phyloP scores from a whole-genome alignment of 2,797 vertebrate species.

The Taeniopygia guttata region DNA sequence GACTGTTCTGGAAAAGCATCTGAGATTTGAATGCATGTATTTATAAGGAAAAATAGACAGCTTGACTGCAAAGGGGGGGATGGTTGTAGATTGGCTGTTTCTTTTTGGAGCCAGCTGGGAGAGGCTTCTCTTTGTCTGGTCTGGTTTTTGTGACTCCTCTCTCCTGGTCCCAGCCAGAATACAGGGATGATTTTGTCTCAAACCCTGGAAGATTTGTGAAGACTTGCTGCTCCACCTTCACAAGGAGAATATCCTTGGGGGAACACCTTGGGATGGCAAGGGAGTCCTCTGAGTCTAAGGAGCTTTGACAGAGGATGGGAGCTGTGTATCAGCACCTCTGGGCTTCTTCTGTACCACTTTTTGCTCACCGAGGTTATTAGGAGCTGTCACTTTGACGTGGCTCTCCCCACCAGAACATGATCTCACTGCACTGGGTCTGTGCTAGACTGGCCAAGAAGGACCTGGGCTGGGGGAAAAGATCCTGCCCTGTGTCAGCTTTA shows the following conservation, averaged over 20 bases:
- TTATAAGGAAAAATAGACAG: not conserved
- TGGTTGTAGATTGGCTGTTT: not conserved
- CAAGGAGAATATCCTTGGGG: not conserved
- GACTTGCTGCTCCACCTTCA: not conserved
- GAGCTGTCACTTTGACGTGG: accelerated
- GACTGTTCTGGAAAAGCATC: not conserved
- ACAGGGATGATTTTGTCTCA: not conserved
- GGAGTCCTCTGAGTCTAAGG: not conserved
- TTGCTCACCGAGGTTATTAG: not conserved
- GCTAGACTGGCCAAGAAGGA: not conserved
- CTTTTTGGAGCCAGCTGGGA: not conserved
- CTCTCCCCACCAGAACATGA: not conserved
- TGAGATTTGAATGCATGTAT: not conserved
- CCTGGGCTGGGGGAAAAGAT: not conserved
- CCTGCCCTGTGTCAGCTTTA: not conserved
- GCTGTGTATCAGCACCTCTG: not conserved
- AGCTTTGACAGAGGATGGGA: not conserved
- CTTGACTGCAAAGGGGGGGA: not conserved
- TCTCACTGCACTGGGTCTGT: not conserved
- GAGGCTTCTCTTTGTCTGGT: not conserved
- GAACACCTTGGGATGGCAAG: not conserved
- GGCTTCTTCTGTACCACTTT: not conserved
- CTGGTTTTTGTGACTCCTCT: not conserved
- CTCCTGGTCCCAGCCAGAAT: not conserved
- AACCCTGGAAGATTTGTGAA: not conserved